Evolutionary conservation across 2,888 invertebrate species (phyloP).

Genomic region (Myathropa florea): DNA sequence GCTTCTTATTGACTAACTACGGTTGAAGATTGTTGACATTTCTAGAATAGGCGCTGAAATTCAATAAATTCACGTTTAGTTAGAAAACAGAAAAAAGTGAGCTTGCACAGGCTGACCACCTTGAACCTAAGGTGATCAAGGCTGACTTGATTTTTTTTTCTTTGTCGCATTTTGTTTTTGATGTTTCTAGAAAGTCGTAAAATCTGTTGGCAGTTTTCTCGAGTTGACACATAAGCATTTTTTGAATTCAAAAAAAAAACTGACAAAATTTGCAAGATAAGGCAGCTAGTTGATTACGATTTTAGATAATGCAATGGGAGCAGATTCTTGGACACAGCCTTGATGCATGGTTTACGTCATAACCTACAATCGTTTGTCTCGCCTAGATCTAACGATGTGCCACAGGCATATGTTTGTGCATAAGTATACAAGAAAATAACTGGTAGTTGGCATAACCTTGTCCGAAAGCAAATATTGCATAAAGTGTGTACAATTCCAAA

Average conservation of each 20-base stretch:
- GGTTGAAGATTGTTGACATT: background rate
- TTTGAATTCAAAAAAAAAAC: background rate
- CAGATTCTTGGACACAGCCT: background rate
- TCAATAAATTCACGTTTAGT: constrained; percentile 22
- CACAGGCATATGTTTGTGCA: too few relatives aligned
- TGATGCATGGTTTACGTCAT: background rate
- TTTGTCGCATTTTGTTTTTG: background rate
- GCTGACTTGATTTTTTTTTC: background rate
- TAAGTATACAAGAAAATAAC: too few relatives aligned
- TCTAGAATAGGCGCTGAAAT: background rate
- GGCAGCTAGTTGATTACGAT: background rate
- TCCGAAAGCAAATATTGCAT: too few relatives aligned
- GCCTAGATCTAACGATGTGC: too few relatives aligned
- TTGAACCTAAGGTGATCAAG: constrained; percentile 49
- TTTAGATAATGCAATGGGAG: too few relatives aligned
- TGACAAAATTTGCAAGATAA: background rate
- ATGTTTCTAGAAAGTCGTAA: background rate
- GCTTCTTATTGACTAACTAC: background rate
- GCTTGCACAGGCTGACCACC: constrained; percentile 34
- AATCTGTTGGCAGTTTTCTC: background rate
- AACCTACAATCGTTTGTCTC: too few relatives aligned
- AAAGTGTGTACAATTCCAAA: too few relatives aligned
- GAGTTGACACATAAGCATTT: background rate
- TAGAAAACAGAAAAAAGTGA: constrained; percentile 5
- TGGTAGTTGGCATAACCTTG: too few relatives aligned